Evolutionary conservation across 1,140 invertebrate species (phyloP), one percentile per base, ranked within the genome.

Genomic region (Zaprionus davidi): DNA sequence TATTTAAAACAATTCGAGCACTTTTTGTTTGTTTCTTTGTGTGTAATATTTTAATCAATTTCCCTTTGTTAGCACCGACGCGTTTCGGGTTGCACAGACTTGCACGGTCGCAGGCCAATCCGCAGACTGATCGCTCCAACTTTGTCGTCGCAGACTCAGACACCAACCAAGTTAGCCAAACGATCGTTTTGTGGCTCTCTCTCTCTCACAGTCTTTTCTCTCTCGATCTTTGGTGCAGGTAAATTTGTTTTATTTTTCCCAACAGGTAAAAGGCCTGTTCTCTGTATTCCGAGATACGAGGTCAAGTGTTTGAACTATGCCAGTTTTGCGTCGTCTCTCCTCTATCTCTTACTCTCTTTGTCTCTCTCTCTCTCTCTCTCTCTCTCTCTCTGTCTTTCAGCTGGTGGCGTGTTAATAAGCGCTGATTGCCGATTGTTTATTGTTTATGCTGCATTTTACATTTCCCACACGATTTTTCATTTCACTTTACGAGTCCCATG

Each of bases 221-320:
- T 38, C 46, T 13, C 20, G 17, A 13, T 26, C 38, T 57, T 12
- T 53, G 17, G 34, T 44, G n/a, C 60, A 71, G 70, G 70, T 71
- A 71, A 63, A 56, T 66, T 65, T 56, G 60, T 51, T n/a, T 26
- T 13, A 51, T 51, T 51, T 59, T 36, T 59, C 28, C 36, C 34
- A 62, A 46, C 69, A 71, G 74, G 74, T 76, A 71, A 72, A 66
- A 71, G 71, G 69, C 62, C 69, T 26, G 69, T 58, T 56, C 63
- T 66, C 57, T 70, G 76, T 84, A 80, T 78, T 84, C 74, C 84
- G 78, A 90, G 79, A 88, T 85, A 88, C 90, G 84, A 74, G 84
- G 84, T 88, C 84, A 88, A 88, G 85, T 90, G 85, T 81, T 81
- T 84, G 72, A 76, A 76, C 81, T 78, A 82, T 81, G 63, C 71